phyloP scores from a whole-genome alignment of 2,797 vertebrate genomes.

The Cirrhinus mrigala region DNA sequence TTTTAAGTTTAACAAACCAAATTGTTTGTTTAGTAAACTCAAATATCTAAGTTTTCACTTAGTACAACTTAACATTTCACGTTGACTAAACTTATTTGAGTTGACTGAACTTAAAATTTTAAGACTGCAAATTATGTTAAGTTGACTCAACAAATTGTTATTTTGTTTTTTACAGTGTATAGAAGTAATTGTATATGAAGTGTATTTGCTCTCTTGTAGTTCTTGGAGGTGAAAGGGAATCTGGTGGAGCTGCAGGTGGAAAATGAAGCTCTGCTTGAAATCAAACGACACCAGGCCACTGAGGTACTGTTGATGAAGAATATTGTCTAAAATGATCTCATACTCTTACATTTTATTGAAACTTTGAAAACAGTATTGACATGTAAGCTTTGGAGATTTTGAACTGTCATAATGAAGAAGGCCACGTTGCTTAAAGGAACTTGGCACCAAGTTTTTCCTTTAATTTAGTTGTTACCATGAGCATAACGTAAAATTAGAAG shows the following conservation, averaged over 20 bases:
- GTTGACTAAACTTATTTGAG: too few relatives aligned
- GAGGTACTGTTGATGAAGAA: constrained; percentile 50
- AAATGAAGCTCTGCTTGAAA: constrained; percentile 63
- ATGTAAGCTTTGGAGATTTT: too few relatives aligned
- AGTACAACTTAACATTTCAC: too few relatives aligned
- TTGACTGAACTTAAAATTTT: too few relatives aligned
- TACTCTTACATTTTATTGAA: not conserved
- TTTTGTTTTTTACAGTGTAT: too few relatives aligned
- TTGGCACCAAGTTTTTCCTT: not conserved
- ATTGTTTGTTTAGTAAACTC: too few relatives aligned
- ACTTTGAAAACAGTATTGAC: not conserved
- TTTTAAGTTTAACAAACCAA: too few relatives aligned
- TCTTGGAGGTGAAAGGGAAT: constrained; percentile 59
- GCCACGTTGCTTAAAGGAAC: not conserved
- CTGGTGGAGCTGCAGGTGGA: constrained; percentile 64
- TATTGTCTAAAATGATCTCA: accelerated
- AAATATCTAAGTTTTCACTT: too few relatives aligned
- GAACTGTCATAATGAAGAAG: not conserved
- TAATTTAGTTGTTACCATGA: not conserved
- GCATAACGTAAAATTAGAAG: not conserved
- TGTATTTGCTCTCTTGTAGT: constrained; percentile 54
- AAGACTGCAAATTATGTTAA: too few relatives aligned
- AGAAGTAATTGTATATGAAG: too few relatives aligned
- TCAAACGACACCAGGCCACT: constrained; percentile 60
- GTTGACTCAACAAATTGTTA: too few relatives aligned